phyloP scores from a whole-genome alignment of 2,888 invertebrate species.

The Tetranychus truncatus region DNA sequence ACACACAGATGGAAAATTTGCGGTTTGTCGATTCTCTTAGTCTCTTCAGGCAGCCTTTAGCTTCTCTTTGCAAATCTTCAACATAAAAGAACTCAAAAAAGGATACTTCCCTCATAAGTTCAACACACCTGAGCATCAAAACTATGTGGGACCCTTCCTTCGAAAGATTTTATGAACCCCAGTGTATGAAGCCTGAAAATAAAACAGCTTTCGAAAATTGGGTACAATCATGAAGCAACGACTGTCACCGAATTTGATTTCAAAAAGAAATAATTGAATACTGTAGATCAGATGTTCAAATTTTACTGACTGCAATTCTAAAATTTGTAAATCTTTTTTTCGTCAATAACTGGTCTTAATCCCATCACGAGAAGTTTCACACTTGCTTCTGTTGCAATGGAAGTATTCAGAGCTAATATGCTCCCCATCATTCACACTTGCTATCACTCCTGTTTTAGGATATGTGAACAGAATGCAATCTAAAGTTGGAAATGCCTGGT shows the following conservation, averaged over 20 bases:
- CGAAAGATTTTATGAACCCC: not conserved
- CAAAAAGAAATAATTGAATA: slow-evolving; percentile 24
- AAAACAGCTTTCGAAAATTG: slow-evolving; percentile 3
- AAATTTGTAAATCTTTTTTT: not conserved
- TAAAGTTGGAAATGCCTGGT: not conserved
- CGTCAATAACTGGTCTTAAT: slow-evolving; percentile 16
- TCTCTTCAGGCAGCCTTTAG: slow-evolving; percentile 14
- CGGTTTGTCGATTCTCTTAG: slow-evolving; percentile 16
- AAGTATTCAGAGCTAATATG: slow-evolving; percentile 18
- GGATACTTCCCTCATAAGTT: not conserved
- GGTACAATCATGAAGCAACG: slow-evolving; percentile 14
- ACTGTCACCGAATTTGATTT: slow-evolving; percentile 23
- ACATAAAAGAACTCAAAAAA: not conserved
- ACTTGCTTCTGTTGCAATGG: slow-evolving; percentile 23
- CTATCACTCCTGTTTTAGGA: slow-evolving; percentile 20
- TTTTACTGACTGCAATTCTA: not conserved
- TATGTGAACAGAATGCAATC: slow-evolving; percentile 15
- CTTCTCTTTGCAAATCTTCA: slow-evolving; percentile 16
- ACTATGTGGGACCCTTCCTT: not conserved
- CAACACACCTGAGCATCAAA: not conserved
- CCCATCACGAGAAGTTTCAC: slow-evolving; percentile 22
- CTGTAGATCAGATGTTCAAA: slow-evolving; percentile 24
- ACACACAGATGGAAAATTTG: slow-evolving; percentile 7
- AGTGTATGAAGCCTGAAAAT: not conserved
- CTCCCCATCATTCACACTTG: slow-evolving; percentile 21